Percentiles rank a stretch among this genome's conserved stretches.
Conservation (phyloP, 2,113 vertebrate species). For the Brachionichthys hirsutus region DNA sequence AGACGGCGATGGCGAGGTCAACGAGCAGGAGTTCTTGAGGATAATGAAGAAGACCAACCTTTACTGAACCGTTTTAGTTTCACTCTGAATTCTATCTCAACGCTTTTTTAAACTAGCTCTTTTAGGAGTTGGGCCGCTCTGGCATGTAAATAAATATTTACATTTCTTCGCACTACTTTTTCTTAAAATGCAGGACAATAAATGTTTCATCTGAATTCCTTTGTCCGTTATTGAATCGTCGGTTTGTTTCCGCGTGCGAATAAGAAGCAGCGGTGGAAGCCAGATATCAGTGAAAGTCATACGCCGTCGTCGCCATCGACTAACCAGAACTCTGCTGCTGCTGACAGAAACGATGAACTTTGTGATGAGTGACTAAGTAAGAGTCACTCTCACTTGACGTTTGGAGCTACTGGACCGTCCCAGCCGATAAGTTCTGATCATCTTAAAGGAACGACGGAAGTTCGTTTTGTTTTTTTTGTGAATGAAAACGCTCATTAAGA, state of each 20-base stretch:
- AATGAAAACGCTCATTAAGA: constrained; percentile 47
- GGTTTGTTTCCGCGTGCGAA: no score
- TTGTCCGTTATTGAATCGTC: neutral
- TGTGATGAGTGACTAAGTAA: constrained; percentile 70
- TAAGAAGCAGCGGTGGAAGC: no score
- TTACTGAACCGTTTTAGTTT: constrained; percentile 70
- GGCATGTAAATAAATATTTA: constrained; percentile 53
- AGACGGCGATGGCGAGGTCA: constrained; percentile 91
- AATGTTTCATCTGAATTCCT: constrained; percentile 48
- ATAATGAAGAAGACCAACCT: constrained; percentile 95
- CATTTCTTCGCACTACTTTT: constrained; percentile 41
- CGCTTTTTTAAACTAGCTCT: constrained; percentile 22
- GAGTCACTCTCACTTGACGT: constrained; percentile 66
- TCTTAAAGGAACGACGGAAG: constrained; percentile 46
- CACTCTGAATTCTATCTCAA: neutral
- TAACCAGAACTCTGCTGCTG: constrained; percentile 51
- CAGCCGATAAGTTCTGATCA: constrained; percentile 13
- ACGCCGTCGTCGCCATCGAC: constrained; percentile 63
- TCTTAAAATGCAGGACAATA: constrained; percentile 64
- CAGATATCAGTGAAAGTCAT: constrained; percentile 53
- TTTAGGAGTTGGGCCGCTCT: neutral
- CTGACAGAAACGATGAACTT: constrained; percentile 75
- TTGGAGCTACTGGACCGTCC: constrained; percentile 16
- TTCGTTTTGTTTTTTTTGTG: constrained; percentile 2
- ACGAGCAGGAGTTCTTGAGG: constrained; percentile 90